Evolutionary conservation across 2,113 vertebrate species (phyloP).

Genomic region (Bubalus kerabau): DNA sequence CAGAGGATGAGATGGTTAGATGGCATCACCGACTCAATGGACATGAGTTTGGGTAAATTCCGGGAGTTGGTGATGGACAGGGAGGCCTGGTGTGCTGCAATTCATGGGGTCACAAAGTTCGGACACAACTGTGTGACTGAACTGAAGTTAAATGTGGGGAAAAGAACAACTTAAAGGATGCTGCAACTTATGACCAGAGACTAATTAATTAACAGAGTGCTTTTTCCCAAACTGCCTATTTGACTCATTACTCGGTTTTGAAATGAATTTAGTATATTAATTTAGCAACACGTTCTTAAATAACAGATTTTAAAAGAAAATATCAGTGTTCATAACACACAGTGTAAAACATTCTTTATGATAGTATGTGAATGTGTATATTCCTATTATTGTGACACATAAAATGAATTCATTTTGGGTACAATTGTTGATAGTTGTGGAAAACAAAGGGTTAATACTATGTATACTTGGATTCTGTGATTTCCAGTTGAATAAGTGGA

Average conservation of each 20-base stretch:
- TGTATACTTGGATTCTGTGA: background rate
- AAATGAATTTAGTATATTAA: background rate
- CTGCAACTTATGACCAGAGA: background rate
- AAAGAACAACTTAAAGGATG: background rate
- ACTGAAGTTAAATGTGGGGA: background rate
- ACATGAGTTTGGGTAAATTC: background rate
- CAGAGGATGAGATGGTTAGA: background rate
- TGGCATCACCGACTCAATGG: background rate
- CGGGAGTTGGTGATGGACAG: background rate
- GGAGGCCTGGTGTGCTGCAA: rapidly evolving
- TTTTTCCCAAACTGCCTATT: background rate
- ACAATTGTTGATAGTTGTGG: background rate
- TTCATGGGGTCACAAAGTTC: background rate
- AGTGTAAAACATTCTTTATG: background rate
- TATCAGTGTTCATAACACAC: background rate
- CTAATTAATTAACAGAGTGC: background rate
- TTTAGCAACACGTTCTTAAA: background rate
- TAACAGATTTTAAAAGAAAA: background rate
- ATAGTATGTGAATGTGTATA: background rate
- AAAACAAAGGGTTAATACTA: constrained; percentile 8
- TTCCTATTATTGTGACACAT: background rate
- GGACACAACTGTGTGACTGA: background rate
- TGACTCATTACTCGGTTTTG: background rate
- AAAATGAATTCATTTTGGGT: constrained; percentile 8
- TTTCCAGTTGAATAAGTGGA: background rate